Conservation (phyloP, 1,140 invertebrate genomes). For the Bombus haemorrhoidalis region DNA sequence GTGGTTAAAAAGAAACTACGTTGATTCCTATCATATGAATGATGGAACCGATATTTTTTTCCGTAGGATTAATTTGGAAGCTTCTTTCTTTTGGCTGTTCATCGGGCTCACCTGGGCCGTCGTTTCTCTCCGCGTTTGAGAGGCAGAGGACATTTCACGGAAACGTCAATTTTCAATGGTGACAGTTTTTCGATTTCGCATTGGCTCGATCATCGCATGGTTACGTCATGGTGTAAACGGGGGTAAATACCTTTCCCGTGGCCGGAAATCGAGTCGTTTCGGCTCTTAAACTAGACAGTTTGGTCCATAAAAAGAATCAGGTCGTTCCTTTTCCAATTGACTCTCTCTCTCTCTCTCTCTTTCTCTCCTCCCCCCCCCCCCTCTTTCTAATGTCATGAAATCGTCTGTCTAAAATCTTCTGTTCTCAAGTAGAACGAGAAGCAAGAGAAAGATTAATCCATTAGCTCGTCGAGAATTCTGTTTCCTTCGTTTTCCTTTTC, state of each 20-base stretch:
- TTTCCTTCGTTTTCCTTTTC: background rate
- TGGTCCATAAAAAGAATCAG: conserved; percentile 43
- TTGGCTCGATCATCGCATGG: conserved; percentile 24
- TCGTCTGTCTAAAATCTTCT: background rate
- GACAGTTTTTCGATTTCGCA: conserved; percentile 74
- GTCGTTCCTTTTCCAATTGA: background rate
- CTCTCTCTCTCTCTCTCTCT: background rate
- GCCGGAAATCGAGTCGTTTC: conserved; percentile 68
- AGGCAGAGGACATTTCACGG: conserved; percentile 30
- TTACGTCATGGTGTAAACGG: background rate
- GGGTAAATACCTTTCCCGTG: conserved; percentile 33
- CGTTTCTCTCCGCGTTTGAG: background rate
- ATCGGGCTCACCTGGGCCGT: background rate
- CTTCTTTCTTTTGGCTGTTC: background rate
- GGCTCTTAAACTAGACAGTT: conserved; percentile 42
- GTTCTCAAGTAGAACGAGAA: background rate
- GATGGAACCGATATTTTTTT: background rate
- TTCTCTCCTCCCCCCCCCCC: too few relatives aligned
- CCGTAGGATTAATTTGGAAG: background rate
- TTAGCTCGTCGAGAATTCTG: background rate
- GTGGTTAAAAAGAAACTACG: background rate
- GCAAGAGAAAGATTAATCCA: conserved; percentile 33
- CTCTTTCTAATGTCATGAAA: background rate
- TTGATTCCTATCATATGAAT: too few relatives aligned
- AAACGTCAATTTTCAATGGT: conserved; percentile 68